These are phyloP conservation scores for Pterocles orientalis DNA, from an alignment of 2,113 vertebrate genomes.

Conservation along the genomic window DNA sequence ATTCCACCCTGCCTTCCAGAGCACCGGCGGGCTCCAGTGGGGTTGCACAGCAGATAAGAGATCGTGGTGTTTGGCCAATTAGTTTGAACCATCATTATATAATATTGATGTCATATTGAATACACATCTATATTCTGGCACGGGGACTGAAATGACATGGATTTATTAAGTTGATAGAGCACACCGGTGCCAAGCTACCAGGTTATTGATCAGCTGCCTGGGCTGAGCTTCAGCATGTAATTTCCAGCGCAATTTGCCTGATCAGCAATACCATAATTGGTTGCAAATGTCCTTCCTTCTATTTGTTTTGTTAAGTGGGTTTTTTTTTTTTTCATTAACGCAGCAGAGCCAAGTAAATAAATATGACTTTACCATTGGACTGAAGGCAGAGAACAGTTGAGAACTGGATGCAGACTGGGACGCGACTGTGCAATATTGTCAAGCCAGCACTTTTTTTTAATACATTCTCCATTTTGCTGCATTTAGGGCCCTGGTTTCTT, in stretches of 20 bases:
- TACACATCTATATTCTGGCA: slow-evolving; percentile 3
- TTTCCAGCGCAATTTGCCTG: slow-evolving; percentile 76
- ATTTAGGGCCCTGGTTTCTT: not conserved
- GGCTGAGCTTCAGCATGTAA: slow-evolving; percentile 70
- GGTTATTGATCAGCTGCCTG: slow-evolving; percentile 70
- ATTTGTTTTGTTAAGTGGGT: slow-evolving; percentile 70
- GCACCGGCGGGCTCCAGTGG: not conserved
- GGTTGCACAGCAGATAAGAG: not conserved
- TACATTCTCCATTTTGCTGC: not conserved
- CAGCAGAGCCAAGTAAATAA: slow-evolving; percentile 63
- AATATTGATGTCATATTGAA: slow-evolving; percentile 31
- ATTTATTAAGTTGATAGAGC: slow-evolving; percentile 63
- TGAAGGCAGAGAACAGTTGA: not conserved
- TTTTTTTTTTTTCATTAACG: slow-evolving; percentile 72
- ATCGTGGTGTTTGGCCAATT: not conserved
- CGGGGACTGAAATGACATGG: slow-evolving; percentile 20
- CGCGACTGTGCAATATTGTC: not conserved
- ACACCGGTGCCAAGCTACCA: slow-evolving; percentile 51
- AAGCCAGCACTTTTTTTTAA: not conserved
- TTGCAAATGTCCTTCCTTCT: slow-evolving; percentile 78
- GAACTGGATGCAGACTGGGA: not conserved
- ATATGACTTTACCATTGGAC: slow-evolving; percentile 31
- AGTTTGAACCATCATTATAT: not conserved
- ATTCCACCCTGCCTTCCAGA: not conserved
- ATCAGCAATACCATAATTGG: slow-evolving; percentile 80